A percentile compares a stretch with the other conserved stretches of the same genome.
Evolutionary conservation across 2,888 invertebrate genomes (phyloP).

Genomic region (Drosophila emarginata): DNA sequence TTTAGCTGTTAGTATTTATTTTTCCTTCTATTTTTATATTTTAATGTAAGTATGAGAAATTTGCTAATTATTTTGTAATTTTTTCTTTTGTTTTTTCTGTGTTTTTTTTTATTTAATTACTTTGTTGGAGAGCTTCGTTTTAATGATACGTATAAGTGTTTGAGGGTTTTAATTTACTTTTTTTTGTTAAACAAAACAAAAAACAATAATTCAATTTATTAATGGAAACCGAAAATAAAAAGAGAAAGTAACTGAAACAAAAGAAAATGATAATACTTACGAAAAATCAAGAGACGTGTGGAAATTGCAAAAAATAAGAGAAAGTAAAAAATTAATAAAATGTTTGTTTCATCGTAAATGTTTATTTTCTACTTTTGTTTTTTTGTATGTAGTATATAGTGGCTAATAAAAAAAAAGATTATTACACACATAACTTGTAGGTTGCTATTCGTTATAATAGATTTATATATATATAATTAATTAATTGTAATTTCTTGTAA

Average conservation of each 20-base stretch:
- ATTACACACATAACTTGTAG: slow-evolving; percentile 7
- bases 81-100: not conserved
- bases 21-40: slow-evolving; percentile 3
- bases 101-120: slow-evolving; percentile 51
- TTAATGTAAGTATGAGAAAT: slow-evolving; percentile 69
- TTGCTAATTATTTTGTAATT: slow-evolving; percentile 65
- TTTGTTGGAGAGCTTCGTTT: slow-evolving; percentile 79
- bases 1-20: no score
- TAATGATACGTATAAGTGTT: slow-evolving; percentile 78
- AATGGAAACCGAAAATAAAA: not conserved
- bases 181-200: slow-evolving; percentile 27
- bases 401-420: not conserved
- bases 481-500: slow-evolving; percentile 51
- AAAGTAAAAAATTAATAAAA: slow-evolving; percentile 30
- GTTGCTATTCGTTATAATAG: slow-evolving; percentile 57
- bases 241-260: not conserved
- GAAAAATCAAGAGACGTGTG: not conserved
- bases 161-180: slow-evolving; percentile 33
- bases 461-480: slow-evolving; percentile 53
- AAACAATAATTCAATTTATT: not conserved
- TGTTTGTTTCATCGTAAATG: slow-evolving; percentile 43
- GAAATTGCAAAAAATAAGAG: slow-evolving; percentile 25
- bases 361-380: slow-evolving; percentile 41
- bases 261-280: not conserved
- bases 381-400: slow-evolving; percentile 62